Evolutionary conservation across 2,797 vertebrate species (phyloP).

Genomic region (Mormyrops boulengeri): DNA sequence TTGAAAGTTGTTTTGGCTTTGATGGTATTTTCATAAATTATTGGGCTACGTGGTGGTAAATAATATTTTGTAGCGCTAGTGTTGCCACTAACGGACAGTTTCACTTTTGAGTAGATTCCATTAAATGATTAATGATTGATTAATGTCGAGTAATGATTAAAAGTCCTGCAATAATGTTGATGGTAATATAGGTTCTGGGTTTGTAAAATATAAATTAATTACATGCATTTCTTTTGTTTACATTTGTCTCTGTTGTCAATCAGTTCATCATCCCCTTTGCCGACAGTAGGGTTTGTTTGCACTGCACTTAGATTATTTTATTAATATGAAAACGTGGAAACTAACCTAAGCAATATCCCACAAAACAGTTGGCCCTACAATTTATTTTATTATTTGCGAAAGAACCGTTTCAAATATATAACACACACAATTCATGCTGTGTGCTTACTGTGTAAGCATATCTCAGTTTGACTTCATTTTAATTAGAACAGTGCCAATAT

Average conservation of each 20-base stretch:
- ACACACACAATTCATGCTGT: neutral
- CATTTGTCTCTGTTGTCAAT: neutral
- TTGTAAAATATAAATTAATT: neutral
- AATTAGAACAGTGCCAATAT: conserved; percentile 98
- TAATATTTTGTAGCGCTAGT: neutral
- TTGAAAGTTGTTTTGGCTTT: neutral
- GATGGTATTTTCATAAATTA: neutral
- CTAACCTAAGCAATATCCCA: neutral
- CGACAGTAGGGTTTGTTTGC: neutral
- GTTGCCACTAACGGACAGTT: neutral
- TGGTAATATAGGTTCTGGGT: neutral
- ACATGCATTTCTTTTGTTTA: neutral
- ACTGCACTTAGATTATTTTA: neutral
- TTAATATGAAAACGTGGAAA: neutral
- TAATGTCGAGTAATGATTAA: neutral
- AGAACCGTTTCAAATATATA: neutral
- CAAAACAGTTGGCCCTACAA: neutral
- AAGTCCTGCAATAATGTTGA: neutral
- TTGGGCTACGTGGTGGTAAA: neutral
- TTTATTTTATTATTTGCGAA: neutral
- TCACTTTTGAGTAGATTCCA: neutral
- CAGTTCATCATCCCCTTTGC: neutral
- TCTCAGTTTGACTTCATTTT: conserved; percentile 91
- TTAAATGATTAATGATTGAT: neutral
- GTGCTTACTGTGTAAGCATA: neutral